These are phyloP conservation scores for Neoascia interrupta DNA, from an alignment of 2,888 invertebrate species.

Conservation along the genomic window DNA sequence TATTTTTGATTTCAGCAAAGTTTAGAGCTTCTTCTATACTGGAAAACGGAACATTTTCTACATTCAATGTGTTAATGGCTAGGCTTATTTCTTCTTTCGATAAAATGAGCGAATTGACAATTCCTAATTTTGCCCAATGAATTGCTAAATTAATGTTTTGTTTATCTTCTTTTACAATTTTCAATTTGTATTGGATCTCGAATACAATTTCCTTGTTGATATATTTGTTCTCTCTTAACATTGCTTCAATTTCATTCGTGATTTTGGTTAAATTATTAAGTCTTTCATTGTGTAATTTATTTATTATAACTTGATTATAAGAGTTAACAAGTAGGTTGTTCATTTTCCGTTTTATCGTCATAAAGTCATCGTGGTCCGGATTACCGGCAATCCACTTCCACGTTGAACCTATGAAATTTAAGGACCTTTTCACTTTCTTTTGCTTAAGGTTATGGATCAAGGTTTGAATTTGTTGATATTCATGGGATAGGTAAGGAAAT, in stretches of 20 bases:
- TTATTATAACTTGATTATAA: conserved; percentile 18
- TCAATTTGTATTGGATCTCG: too few relatives aligned
- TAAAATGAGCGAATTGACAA: too few relatives aligned
- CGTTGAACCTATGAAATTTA: neutral
- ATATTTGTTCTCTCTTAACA: neutral
- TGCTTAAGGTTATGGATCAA: conserved; percentile 12
- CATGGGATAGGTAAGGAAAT: conserved; percentile 22
- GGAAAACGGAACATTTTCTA: too few relatives aligned
- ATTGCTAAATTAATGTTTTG: too few relatives aligned
- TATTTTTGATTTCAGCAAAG: too few relatives aligned
- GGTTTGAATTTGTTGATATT: conserved; percentile 6
- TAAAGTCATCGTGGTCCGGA: conserved; percentile 15
- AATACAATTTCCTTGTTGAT: neutral
- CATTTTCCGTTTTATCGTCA: conserved; percentile 32
- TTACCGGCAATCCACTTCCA: conserved; percentile 19
- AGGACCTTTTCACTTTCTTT: conserved; percentile 4
- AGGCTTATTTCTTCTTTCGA: too few relatives aligned
- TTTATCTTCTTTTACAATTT: too few relatives aligned
- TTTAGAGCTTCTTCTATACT: too few relatives aligned
- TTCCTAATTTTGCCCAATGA: too few relatives aligned
- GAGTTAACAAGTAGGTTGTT: conserved; percentile 12
- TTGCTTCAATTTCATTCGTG: conserved; percentile 16
- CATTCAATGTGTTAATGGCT: too few relatives aligned
- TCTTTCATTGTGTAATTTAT: conserved; percentile 11
- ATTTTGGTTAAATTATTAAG: conserved; percentile 23